A percentile compares a stretch with the other conserved stretches of the same genome.
phyloP scores from a whole-genome alignment of 2,888 invertebrate genomes.

The Sesamia inferens region DNA sequence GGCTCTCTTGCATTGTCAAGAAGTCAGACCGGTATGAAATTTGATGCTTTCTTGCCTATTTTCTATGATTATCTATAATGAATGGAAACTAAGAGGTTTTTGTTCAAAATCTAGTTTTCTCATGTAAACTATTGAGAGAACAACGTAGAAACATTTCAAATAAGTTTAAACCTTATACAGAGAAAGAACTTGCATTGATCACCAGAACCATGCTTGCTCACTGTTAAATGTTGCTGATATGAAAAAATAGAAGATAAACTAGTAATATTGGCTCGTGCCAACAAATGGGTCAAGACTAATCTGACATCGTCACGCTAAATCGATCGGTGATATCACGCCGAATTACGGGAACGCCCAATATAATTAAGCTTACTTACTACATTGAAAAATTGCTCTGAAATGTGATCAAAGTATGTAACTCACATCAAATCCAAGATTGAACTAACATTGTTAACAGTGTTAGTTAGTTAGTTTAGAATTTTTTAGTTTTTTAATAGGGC shows the following conservation, averaged over 20 bases:
- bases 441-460: not conserved
- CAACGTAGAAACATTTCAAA: no score
- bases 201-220: not conserved
- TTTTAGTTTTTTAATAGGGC: no score
- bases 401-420: not conserved
- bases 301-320: slow-evolving; percentile 53
- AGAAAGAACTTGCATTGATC: not conserved
- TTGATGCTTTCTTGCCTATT: not conserved
- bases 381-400: not conserved
- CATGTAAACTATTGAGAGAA: no score
- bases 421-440: no score
- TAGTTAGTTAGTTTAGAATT: not conserved
- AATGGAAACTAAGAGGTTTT: no score
- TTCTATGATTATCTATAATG: no score
- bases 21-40: not conserved
- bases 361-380: slow-evolving; percentile 18
- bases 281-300: slow-evolving; percentile 45
- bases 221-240: slow-evolving; percentile 4
- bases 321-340: slow-evolving; percentile 63
- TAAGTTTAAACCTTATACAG: no score
- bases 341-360: slow-evolving; percentile 41
- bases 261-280: slow-evolving; percentile 29
- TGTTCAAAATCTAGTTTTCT: no score
- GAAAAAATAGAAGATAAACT: slow-evolving; percentile 13
- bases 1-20: not conserved